Conservation (phyloP, 2,797 vertebrate genomes). For the Scyliorhinus canicula region DNA sequence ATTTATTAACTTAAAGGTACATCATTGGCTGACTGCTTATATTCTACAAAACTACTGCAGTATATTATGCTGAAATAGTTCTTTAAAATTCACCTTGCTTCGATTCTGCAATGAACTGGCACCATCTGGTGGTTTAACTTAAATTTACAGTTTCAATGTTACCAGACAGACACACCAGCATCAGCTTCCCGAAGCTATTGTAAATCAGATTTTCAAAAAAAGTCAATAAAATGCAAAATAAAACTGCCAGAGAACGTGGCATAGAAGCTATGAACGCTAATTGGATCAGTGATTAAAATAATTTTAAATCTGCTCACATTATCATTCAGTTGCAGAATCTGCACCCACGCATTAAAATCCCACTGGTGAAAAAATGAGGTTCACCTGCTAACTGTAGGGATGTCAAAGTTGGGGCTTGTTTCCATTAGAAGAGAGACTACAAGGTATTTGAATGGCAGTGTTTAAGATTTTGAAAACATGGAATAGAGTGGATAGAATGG, state of each 20-base stretch:
- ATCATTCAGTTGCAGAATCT: not conserved
- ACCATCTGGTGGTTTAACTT: slow-evolving; percentile 14
- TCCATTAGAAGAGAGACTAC: not conserved
- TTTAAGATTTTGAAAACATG: not conserved
- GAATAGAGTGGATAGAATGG: not conserved
- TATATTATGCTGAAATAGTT: not conserved
- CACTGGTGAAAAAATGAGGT: not conserved
- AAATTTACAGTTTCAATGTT: not conserved
- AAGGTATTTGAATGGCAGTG: not conserved
- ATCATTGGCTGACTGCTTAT: not conserved
- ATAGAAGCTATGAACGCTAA: not conserved
- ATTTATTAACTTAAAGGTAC: not conserved
- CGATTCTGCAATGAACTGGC: not conserved
- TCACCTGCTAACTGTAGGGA: not conserved
- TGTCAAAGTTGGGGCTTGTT: not conserved
- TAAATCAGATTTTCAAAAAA: not conserved
- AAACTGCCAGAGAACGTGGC: not conserved
- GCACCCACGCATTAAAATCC: not conserved
- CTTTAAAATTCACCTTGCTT: not conserved
- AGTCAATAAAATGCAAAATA: not conserved
- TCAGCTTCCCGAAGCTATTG: not conserved
- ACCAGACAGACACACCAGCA: not conserved
- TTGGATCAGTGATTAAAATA: not conserved
- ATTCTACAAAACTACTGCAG: not conserved
- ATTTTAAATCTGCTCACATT: not conserved